Conservation (phyloP, 2,888 invertebrate genomes). For the Horisme vitalbata region DNA sequence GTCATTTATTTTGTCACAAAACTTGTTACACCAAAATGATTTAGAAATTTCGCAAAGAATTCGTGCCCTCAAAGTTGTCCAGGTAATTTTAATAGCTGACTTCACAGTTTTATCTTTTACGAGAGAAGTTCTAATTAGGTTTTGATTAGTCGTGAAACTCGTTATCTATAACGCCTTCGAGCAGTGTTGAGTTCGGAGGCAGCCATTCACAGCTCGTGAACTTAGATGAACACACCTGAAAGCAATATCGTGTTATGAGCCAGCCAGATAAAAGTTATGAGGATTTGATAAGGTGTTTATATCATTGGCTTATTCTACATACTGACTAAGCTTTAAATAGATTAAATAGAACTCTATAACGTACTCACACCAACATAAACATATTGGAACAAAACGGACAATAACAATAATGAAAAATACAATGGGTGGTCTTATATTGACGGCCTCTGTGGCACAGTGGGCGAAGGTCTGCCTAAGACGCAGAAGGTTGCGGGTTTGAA, state of each 20-base stretch:
- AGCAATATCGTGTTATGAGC: slow-evolving; percentile 24
- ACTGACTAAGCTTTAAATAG: not conserved
- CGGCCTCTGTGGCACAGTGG: too few species aligned
- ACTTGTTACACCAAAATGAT: slow-evolving; percentile 10
- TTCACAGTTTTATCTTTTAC: slow-evolving; percentile 33
- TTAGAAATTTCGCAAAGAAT: slow-evolving; percentile 7
- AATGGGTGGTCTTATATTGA: too few species aligned
- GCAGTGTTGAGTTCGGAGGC: slow-evolving; percentile 84
- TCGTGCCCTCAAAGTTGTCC: slow-evolving; percentile 24
- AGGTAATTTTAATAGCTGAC: slow-evolving; percentile 33
- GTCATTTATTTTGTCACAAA: slow-evolving; percentile 8
- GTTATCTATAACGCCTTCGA: slow-evolving; percentile 52
- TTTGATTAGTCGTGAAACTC: slow-evolving; percentile 38
- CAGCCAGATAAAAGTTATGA: slow-evolving; percentile 20
- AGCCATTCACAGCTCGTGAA: slow-evolving; percentile 75
- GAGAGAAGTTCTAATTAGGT: slow-evolving; percentile 37
- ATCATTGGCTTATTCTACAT: not conserved
- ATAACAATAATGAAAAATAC: not conserved
- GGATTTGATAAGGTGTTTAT: slow-evolving; percentile 6
- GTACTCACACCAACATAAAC: too few species aligned
- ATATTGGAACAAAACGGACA: too few species aligned
- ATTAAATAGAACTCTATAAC: not conserved
- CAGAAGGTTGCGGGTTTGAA: too few species aligned
- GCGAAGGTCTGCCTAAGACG: too few species aligned
- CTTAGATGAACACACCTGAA: slow-evolving; percentile 58